These are phyloP conservation scores for Platanista minor DNA, from an alignment of 2,113 vertebrate genomes.

Conservation along the genomic window DNA sequence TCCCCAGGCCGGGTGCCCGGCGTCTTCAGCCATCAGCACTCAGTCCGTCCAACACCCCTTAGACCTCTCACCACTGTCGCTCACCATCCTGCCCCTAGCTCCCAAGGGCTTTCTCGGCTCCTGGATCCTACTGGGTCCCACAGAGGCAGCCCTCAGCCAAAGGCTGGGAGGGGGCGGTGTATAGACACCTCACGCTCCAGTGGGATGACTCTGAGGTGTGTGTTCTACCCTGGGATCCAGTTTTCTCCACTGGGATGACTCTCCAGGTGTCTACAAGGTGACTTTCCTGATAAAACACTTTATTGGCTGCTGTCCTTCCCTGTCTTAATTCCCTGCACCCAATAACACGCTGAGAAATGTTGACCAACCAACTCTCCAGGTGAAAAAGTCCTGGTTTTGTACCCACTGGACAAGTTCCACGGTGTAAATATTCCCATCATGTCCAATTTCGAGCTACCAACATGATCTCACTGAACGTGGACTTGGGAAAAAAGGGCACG, in stretches of 20 bases:
- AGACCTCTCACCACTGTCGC: not conserved
- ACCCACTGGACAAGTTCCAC: not conserved
- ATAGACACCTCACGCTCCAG: not conserved
- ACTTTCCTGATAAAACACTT: not conserved
- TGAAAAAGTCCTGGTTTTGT: not conserved
- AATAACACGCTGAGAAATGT: not conserved
- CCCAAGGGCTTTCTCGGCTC: not conserved
- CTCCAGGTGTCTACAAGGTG: not conserved
- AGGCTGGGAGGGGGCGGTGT: not conserved
- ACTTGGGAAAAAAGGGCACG: not conserved
- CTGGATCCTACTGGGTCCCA: not conserved
- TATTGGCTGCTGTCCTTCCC: not conserved
- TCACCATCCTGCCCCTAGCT: not conserved
- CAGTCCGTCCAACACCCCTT: not conserved
- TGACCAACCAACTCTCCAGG: not conserved
- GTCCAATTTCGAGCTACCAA: not conserved
- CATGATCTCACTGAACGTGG: not conserved
- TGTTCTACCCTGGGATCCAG: not conserved
- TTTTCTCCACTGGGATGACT: not conserved
- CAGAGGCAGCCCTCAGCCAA: not conserved
- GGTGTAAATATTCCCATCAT: not conserved
- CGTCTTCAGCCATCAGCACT: not conserved
- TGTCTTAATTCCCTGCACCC: not conserved
- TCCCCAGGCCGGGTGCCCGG: not conserved
- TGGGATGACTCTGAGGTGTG: not conserved